phyloP scores from a whole-genome alignment of 2,113 vertebrate species.

The Corythornis vintsioides region DNA sequence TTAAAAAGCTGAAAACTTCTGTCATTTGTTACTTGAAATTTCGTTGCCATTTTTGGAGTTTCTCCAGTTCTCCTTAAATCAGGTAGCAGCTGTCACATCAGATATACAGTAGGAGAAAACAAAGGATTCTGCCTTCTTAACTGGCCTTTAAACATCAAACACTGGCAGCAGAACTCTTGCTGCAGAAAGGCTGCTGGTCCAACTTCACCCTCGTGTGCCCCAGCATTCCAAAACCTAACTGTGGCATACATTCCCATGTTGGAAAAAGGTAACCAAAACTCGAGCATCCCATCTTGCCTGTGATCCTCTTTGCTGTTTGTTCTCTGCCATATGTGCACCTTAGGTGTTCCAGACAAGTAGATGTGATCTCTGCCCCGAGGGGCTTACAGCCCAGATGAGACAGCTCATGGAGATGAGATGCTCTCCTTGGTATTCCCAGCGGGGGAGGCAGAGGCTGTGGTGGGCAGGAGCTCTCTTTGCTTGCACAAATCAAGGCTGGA shows the following conservation, averaged over 20 bases:
- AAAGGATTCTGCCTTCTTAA: background rate
- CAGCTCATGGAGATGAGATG: slow-evolving; percentile 45
- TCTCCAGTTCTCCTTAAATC: background rate
- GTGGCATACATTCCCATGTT: background rate
- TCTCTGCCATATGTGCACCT: slow-evolving; percentile 59
- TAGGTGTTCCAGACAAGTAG: slow-evolving; percentile 48
- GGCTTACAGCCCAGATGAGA: slow-evolving; percentile 28
- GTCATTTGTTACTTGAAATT: background rate
- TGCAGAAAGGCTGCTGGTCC: background rate
- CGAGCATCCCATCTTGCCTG: background rate
- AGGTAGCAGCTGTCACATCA: slow-evolving; percentile 24
- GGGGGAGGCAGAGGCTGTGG: background rate
- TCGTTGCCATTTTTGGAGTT: background rate
- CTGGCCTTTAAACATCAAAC: background rate
- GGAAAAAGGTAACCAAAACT: slow-evolving; percentile 38
- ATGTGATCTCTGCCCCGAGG: slow-evolving; percentile 55
- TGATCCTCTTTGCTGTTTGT: slow-evolving; percentile 53
- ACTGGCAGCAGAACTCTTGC: background rate
- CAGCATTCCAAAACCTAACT: background rate
- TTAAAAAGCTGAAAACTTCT: background rate
- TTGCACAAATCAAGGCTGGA: background rate
- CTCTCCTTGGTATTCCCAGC: slow-evolving; percentile 6
- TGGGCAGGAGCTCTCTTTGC: background rate
- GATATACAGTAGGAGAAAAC: background rate
- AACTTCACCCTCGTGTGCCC: background rate